These are phyloP conservation scores for Philaethria dido DNA, from an alignment of 2,888 invertebrate species.

Conservation along the genomic window DNA sequence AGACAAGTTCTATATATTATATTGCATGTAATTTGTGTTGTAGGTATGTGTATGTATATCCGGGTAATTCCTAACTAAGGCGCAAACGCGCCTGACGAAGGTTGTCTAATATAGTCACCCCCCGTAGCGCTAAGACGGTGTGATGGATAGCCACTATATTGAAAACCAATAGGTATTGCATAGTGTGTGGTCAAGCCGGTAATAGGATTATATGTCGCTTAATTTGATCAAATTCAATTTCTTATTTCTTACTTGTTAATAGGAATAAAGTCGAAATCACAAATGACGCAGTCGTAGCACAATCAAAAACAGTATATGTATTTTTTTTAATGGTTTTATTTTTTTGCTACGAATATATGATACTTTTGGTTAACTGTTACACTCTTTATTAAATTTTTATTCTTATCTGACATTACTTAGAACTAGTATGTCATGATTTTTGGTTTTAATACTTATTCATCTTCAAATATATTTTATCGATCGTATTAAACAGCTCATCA, in stretches of 20 bases:
- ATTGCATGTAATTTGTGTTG: background rate
- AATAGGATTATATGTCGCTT: slow-evolving; percentile 58
- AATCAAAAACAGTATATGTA: no score
- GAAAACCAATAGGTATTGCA: slow-evolving; percentile 75
- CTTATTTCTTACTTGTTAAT: slow-evolving; percentile 32
- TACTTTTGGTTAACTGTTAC: no score
- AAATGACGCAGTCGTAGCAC: background rate
- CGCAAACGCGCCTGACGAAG: slow-evolving; percentile 65
- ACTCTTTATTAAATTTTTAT: no score
- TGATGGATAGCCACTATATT: slow-evolving; percentile 81
- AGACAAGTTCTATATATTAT: background rate
- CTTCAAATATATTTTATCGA: background rate
- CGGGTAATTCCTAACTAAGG: slow-evolving; percentile 45
- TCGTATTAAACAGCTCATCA: background rate
- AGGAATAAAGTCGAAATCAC: background rate
- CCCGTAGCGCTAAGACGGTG: slow-evolving; percentile 72
- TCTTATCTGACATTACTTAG: no score
- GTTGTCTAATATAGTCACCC: slow-evolving; percentile 81
- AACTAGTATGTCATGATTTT: no score
- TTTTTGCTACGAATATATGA: no score
- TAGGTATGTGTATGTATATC: slow-evolving; percentile 21
- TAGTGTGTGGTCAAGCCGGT: slow-evolving; percentile 70
- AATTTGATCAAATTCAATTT: slow-evolving; percentile 56
- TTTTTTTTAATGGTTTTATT: no score
- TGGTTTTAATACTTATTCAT: background rate